phyloP scores from a whole-genome alignment of 2,797 vertebrate genomes.

The Lepilemur ruficaudatus region DNA sequence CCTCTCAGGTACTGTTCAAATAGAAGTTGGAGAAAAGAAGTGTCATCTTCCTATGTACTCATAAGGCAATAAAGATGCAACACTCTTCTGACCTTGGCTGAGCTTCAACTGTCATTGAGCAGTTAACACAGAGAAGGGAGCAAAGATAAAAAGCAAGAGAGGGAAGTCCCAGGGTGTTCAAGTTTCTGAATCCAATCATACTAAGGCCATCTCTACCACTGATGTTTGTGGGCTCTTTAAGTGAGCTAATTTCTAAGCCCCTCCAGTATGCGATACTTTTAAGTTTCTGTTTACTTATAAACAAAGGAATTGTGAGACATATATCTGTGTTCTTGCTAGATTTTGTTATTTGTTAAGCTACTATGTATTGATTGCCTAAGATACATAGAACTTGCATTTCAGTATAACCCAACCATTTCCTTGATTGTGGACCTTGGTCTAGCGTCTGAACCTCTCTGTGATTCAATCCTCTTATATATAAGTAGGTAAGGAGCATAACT shows the following conservation, averaged over 20 bases:
- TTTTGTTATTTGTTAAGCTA: not conserved
- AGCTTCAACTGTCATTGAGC: not conserved
- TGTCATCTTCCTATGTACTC: not conserved
- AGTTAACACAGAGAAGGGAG: not conserved
- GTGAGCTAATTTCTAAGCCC: not conserved
- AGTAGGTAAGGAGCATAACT: not conserved
- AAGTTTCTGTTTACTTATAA: not conserved
- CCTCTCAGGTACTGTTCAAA: not conserved
- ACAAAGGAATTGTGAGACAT: not conserved
- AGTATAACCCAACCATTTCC: not conserved
- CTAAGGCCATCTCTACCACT: not conserved
- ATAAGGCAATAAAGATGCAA: not conserved
- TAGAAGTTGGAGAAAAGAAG: not conserved
- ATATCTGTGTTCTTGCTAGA: not conserved
- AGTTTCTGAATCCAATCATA: not conserved
- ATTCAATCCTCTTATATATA: not conserved
- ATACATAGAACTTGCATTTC: not conserved
- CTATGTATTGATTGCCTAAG: not conserved
- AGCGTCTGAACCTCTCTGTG: not conserved
- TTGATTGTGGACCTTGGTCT: not conserved
- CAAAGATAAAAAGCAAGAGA: not conserved
- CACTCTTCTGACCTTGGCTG: not conserved
- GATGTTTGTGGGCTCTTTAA: not conserved
- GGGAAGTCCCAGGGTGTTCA: not conserved
- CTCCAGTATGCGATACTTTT: not conserved